phyloP scores from a whole-genome alignment of 2,888 invertebrate genomes.

The Oligia latruncula region DNA sequence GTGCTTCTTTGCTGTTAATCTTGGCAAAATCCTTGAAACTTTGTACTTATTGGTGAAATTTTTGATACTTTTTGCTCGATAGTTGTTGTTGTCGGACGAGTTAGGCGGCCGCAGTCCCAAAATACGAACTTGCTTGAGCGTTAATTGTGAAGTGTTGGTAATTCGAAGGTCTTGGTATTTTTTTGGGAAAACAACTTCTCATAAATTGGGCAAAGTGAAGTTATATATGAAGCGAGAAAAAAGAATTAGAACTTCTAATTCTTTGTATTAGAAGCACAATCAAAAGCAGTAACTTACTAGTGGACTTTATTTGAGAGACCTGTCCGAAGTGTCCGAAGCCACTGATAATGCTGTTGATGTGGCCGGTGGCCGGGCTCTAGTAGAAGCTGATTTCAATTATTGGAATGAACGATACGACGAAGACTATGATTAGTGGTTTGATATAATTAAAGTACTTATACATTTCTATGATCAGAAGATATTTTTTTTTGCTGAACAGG shows the following conservation, averaged over 20 bases:
- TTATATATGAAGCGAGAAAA: not conserved
- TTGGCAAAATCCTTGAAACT: constrained; percentile 36
- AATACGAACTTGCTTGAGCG: constrained; percentile 1
- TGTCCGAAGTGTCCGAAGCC: too few species aligned
- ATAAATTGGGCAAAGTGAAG: not conserved
- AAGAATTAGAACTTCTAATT: not conserved
- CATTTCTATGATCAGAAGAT: not conserved
- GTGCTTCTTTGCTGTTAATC: constrained; percentile 35
- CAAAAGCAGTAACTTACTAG: not conserved
- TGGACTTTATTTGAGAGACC: not conserved
- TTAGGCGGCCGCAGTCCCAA: not conserved
- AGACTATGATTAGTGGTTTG: not conserved
- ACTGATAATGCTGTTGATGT: not conserved
- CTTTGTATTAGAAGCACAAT: not conserved
- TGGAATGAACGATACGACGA: not conserved
- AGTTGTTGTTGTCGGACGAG: constrained; percentile 16
- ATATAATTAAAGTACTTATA: not conserved
- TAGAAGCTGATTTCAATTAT: not conserved
- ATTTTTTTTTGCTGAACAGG: not conserved
- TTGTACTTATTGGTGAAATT: constrained; percentile 35
- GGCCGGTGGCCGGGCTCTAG: too few species aligned
- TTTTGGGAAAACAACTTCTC: not conserved
- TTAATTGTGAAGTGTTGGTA: constrained; percentile 4
- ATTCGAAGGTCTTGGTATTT: not conserved
- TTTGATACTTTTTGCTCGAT: constrained; percentile 43